phyloP scores from a whole-genome alignment of 2,888 invertebrate genomes.

The Alloplasta piceator region DNA sequence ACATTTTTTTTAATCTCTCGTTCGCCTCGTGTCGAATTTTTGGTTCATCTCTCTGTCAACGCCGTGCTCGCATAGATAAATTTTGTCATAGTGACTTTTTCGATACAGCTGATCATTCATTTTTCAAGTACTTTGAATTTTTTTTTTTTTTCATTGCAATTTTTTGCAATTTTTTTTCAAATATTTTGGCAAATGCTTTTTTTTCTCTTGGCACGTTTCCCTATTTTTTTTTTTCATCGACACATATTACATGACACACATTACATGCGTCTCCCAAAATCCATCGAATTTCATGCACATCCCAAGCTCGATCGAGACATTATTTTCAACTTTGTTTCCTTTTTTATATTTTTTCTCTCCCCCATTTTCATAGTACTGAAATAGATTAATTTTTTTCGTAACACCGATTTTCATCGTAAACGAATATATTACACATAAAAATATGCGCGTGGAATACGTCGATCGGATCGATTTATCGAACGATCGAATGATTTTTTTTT shows the following conservation, averaged over 20 bases:
- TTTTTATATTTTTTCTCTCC: neutral
- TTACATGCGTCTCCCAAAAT: slow-evolving; percentile 42
- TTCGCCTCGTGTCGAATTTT: neutral
- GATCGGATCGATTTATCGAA: slow-evolving; percentile 13
- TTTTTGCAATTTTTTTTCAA: neutral
- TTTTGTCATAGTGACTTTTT: neutral
- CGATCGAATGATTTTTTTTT: slow-evolving; percentile 1
- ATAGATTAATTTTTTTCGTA: too few species aligned
- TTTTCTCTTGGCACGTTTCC: neutral
- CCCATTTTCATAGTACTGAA: neutral
- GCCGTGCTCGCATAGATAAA: neutral
- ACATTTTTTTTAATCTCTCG: slow-evolving; percentile 10
- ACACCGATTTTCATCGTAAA: too few species aligned
- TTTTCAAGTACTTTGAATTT: neutral
- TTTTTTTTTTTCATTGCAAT: neutral
- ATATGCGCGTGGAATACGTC: neutral
- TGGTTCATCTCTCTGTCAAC: too few species aligned
- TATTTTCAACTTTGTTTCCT: neutral
- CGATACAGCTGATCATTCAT: neutral
- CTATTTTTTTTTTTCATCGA: slow-evolving; percentile 13
- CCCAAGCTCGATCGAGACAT: neutral
- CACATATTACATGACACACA: too few species aligned
- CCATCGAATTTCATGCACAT: slow-evolving; percentile 50
- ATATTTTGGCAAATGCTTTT: neutral
- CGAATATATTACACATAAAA: too few species aligned